These are phyloP conservation scores for Drosophila kurseongensis DNA, from an alignment of 1,140 invertebrate genomes.

Conservation along the genomic window DNA sequence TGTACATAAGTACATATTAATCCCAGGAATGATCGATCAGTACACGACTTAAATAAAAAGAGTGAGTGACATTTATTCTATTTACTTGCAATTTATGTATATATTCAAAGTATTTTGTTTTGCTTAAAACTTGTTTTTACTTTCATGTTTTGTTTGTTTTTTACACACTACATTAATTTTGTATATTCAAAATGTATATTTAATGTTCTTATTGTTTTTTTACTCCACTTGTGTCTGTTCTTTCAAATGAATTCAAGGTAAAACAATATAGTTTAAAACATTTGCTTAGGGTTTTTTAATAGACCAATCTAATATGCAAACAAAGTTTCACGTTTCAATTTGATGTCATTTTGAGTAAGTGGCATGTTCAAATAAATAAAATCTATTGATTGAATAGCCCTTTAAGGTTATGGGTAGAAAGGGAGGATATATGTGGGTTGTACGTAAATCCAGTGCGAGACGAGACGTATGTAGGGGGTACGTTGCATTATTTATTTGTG, in stretches of 20 bases:
- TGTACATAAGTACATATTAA: neutral
- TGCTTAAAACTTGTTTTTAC: constrained; percentile 54
- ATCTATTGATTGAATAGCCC: constrained; percentile 27
- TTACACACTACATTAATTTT: constrained; percentile 78
- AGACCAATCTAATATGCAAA: constrained; percentile 58
- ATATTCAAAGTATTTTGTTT: constrained; percentile 76
- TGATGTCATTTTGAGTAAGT: constrained; percentile 74
- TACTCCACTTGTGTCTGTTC: constrained; percentile 12
- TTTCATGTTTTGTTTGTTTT: constrained; percentile 63
- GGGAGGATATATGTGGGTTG: constrained; percentile 33
- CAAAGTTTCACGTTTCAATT: constrained; percentile 53
- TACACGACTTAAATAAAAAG: constrained; percentile 69
- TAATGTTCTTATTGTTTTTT: constrained; percentile 55
- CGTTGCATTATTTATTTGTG: constrained; percentile 65
- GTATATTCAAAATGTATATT: constrained; percentile 64
- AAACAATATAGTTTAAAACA: constrained; percentile 24
- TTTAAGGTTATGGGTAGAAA: constrained; percentile 12
- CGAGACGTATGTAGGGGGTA: constrained; percentile 76
- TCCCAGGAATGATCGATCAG: constrained; percentile 32
- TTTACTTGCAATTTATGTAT: constrained; percentile 82
- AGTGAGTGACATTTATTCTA: constrained; percentile 80
- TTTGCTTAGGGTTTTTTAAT: constrained; percentile 18
- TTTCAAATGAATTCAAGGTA: constrained; percentile 53
- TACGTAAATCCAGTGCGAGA: constrained; percentile 62
- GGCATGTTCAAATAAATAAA: constrained; percentile 68